Conservation (phyloP, 2,797 vertebrate species). For the Coccyzus lansbergi region DNA sequence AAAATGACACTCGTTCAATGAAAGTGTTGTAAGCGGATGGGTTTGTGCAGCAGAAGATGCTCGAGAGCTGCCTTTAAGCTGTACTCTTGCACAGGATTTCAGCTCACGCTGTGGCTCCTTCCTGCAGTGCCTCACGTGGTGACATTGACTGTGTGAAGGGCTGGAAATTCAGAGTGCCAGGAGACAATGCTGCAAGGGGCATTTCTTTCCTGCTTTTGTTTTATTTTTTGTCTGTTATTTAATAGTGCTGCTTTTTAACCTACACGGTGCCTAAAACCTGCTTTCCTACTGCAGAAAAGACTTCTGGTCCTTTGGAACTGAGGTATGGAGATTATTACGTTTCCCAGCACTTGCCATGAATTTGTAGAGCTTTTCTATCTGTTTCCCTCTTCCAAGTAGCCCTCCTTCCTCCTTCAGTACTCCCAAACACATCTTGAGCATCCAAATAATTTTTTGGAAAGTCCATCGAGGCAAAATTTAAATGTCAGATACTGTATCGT, state of each 20-base stretch:
- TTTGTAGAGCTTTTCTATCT: not conserved
- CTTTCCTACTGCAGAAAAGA: not conserved
- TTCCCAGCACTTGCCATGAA: constrained; percentile 3
- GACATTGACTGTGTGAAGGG: fast-evolving
- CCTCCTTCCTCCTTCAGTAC: not conserved
- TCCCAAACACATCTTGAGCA: constrained; percentile 8
- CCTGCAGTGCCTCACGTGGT: not conserved
- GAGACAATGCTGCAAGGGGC: not conserved
- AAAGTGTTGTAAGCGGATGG: not conserved
- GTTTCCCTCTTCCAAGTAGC: constrained; percentile 5
- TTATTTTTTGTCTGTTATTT: not conserved
- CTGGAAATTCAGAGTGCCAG: not conserved
- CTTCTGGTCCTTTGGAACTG: not conserved
- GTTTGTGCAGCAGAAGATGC: not conserved
- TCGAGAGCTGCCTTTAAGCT: not conserved
- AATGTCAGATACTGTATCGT: not conserved
- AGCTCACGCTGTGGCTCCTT: not conserved
- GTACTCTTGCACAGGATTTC: not conserved
- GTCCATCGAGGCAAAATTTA: not conserved
- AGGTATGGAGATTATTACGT: not conserved
- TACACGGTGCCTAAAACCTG: not conserved
- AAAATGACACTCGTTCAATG: not conserved
- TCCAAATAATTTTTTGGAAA: not conserved
- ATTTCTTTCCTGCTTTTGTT: not conserved
- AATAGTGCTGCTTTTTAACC: not conserved